Conservation (phyloP, 2,113 vertebrate species). For the Platysternon megacephalum region DNA sequence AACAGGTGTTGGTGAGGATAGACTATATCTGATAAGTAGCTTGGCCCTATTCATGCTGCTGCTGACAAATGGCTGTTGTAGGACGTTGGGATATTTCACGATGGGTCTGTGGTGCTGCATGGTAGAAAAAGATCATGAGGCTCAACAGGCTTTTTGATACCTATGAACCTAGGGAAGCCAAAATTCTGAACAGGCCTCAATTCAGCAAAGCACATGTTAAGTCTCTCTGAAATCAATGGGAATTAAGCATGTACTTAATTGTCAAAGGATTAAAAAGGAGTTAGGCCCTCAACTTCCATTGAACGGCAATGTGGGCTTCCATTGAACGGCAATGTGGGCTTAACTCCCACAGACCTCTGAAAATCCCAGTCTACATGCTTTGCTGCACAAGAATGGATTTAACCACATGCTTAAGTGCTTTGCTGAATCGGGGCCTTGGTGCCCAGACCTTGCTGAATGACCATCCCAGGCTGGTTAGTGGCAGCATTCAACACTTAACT, state of each 20-base stretch:
- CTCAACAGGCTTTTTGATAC: background rate
- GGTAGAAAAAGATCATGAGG: background rate
- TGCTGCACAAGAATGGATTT: background rate
- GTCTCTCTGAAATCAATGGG: background rate
- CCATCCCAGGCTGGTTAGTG: background rate
- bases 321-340: background rate
- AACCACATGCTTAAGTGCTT: background rate
- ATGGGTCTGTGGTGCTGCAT: background rate
- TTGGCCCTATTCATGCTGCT: background rate
- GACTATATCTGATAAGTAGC: background rate
- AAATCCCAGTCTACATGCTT: background rate
- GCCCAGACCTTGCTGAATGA: background rate
- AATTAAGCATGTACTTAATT: background rate
- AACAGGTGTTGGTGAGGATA: background rate
- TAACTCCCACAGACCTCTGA: background rate
- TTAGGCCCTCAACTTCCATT: background rate
- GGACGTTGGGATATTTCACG: background rate
- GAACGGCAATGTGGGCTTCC: background rate
- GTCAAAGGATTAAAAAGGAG: background rate
- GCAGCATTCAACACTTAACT: background rate
- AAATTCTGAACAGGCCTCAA: background rate
- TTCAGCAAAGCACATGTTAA: background rate
- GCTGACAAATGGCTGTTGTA: background rate
- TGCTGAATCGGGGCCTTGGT: background rate
- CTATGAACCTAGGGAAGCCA: background rate